A percentile compares a stretch with the other conserved stretches of the same genome.
These are phyloP conservation scores for Centrocercus urophasianus DNA, from an alignment of 2,113 vertebrate genomes.

Conservation along the genomic window DNA sequence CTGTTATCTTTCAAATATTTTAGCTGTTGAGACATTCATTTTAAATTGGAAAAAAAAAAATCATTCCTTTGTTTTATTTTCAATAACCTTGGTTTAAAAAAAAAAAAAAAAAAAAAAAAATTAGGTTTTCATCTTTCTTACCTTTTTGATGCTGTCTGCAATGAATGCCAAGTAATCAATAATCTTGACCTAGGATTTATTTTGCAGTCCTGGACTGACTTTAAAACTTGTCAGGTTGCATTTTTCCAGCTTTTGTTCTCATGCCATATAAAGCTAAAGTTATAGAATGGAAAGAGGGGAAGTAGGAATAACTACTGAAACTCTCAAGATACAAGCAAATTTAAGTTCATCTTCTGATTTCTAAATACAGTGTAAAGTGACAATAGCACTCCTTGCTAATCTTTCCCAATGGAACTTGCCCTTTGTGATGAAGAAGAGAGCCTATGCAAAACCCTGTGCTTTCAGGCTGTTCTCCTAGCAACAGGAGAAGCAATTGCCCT, in stretches of 20 bases:
- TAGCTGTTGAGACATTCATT: no score
- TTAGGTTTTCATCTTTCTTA: neutral
- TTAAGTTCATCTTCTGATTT: neutral
- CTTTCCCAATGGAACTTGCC: neutral
- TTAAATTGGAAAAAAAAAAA: no score
- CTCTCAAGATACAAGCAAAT: neutral
- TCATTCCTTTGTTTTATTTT: no score
- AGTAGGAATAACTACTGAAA: neutral
- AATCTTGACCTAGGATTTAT: neutral
- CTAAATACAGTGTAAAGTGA: neutral
- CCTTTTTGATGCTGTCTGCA: neutral
- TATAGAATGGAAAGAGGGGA: neutral
- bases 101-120: neutral
- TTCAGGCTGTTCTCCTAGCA: neutral
- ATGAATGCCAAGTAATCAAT: conserved; percentile 2
- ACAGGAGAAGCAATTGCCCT: neutral
- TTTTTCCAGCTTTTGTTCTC: neutral
- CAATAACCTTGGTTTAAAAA: neutral
- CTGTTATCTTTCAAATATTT: no score
- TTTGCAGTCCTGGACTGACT: neutral
- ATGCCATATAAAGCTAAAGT: neutral
- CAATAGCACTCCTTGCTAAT: neutral
- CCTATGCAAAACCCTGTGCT: neutral
- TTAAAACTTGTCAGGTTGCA: neutral
- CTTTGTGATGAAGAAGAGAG: neutral